Evolutionary conservation across 1,140 invertebrate genomes (phyloP).

Genomic region (Drosophila cardini): DNA sequence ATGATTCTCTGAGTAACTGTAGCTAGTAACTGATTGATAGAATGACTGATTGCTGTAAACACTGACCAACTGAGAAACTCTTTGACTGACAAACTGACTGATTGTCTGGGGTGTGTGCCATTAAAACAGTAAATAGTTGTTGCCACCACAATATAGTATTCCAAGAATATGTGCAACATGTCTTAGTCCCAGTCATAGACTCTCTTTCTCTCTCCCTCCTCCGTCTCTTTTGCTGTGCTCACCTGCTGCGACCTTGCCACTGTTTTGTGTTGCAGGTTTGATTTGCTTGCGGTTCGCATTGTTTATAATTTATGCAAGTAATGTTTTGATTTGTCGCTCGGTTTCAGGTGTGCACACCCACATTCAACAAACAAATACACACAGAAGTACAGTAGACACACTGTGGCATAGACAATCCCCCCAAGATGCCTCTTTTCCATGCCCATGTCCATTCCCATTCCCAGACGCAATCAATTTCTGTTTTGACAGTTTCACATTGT

Average conservation of each 20-base stretch:
- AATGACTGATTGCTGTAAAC: not conserved
- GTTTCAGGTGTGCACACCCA: slow-evolving; percentile 46
- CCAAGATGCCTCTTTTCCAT: not conserved
- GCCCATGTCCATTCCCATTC: slow-evolving; percentile 50
- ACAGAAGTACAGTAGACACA: slow-evolving; percentile 20
- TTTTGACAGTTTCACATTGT: slow-evolving; percentile 73
- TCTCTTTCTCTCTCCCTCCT: not conserved
- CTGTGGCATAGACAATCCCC: slow-evolving; percentile 16
- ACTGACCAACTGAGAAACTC: slow-evolving; percentile 5
- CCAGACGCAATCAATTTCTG: slow-evolving; percentile 80
- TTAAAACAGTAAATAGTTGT: slow-evolving; percentile 29
- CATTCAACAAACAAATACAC: slow-evolving; percentile 44
- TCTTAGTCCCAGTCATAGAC: too few species aligned
- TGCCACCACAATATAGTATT: slow-evolving; percentile 29
- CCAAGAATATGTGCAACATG: slow-evolving; percentile 51
- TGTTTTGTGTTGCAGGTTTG: slow-evolving; percentile 44
- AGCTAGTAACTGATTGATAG: not conserved
- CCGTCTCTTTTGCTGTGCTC: not conserved
- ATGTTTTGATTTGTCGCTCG: slow-evolving; percentile 74
- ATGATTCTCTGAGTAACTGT: not conserved
- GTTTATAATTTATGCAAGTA: slow-evolving; percentile 77
- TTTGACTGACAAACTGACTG: slow-evolving; percentile 1
- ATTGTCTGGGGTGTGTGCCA: slow-evolving; percentile 29
- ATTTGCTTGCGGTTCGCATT: slow-evolving; percentile 65
- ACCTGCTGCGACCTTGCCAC: slow-evolving; percentile 69